Base-by-base conservation (phyloP, 2,888 invertebrate genomes). In the Oscheius myriophilus region DNA sequence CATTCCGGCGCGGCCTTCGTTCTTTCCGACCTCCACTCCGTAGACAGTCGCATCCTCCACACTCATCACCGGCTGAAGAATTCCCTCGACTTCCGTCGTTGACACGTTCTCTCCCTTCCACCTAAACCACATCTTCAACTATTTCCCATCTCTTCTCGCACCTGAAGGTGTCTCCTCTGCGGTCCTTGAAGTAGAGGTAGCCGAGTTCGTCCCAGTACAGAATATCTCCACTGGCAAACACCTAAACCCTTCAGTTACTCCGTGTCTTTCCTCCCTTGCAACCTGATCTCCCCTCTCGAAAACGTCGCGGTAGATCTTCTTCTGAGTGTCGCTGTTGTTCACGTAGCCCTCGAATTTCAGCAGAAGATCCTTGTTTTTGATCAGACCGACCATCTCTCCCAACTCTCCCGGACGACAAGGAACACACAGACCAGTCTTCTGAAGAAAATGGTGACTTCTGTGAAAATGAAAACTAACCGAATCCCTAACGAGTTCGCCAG, bases 361-460 rank as follows among this genome's bases (percentile, higher is more conserved):
- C 14, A 93, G 90, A 0, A 96, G 94, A 88, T 96, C 94, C 76
- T 91, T 91, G 25, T 91, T 91, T 53, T 93, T 91, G 77, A 97
- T 97, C 90, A 95, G 95, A 0, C 97, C 97, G 66, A 97, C 93
- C 87, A 97, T 93, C 64, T 95, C 96, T 14, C 97, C 97, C 0
- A 95, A 93, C 87, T 97, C 96, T 82, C 93, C 91, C 91, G 89
- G 73, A 23, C 65, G 89, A 86, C 94, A 94, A 12, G 91, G 89
- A 52, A 92, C 91, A 87, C 97, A 97, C 11, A 98, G 89, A 14
- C 97, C 97, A 76, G 67, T 67, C 18, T 91, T 90, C 59, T 73
- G 59, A 58, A 70, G 64, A 62, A n/a, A 9, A 9, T 55, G 41
- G 33, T 6, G 7, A 11, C 21, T 55, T 55, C 18, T 4, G 1